Evolutionary conservation across 1,140 invertebrate species (phyloP).

Genomic region (Monomorium pharaonis): DNA sequence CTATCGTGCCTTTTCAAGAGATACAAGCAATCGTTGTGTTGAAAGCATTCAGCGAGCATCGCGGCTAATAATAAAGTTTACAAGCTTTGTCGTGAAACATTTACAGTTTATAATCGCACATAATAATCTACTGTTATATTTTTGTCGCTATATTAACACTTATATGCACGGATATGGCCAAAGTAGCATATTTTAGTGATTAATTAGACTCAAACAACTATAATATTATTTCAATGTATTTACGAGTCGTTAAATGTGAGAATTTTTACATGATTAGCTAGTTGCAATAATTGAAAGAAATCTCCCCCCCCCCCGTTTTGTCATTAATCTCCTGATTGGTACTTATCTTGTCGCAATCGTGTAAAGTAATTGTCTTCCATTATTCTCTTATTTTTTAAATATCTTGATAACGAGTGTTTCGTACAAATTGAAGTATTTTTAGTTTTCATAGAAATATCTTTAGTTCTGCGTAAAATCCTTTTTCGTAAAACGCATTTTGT

Average conservation of each 20-base stretch:
- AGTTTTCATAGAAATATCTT: background rate
- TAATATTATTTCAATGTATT: background rate
- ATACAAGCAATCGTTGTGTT: slow-evolving; percentile 1
- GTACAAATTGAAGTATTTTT: background rate
- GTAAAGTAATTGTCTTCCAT: background rate
- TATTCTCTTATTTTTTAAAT: background rate
- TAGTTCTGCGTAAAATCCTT: background rate
- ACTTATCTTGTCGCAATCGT: background rate
- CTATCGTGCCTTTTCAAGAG: background rate
- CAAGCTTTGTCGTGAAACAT: background rate
- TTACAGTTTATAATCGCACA: background rate
- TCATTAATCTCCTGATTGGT: background rate
- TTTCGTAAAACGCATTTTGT: slow-evolving; percentile 19
- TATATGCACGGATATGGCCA: background rate
- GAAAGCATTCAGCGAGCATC: background rate
- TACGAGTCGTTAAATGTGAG: background rate
- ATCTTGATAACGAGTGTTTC: background rate
- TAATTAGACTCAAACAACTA: background rate
- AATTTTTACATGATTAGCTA: background rate
- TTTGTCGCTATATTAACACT: background rate
- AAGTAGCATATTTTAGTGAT: background rate
- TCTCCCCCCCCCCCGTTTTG: too few relatives aligned
- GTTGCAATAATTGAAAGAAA: background rate
- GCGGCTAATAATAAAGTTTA: background rate
- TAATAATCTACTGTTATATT: background rate